Base-by-base conservation (phyloP, 2,797 vertebrate genomes). In the Picus viridis region DNA sequence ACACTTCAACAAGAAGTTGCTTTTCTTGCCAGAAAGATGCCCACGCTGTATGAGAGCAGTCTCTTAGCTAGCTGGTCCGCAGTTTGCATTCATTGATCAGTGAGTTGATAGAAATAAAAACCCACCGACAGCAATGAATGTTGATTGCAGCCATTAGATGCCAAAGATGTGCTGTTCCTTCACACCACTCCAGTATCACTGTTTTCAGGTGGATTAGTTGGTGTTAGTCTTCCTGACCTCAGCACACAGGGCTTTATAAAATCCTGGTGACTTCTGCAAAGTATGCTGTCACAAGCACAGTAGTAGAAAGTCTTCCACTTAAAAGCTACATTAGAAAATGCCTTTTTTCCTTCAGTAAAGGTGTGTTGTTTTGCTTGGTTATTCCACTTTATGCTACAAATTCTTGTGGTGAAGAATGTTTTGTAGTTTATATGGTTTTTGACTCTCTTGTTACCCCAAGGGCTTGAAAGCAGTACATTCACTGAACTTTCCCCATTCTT, bases 41-140 rank as follows among this genome's bases (percentile, higher is more conserved):
- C 26, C 1, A 2, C n/a, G 43, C 32, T 18, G 22, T 1, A 3
- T 2, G 49, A 16, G 11, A 2, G 29, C 0, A 54, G 57, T 7
- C 68, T 89, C 81, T 78, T n/a, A 23, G 96, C 68, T 90, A 77
- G 96, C 98, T 98, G 98, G 98, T 98, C 99, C 98, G 99, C 99
- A 99, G 99, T 99, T 99, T 99, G 98, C 99, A 99, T 99, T 99
- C 99, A 99, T 99, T 98, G 98, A 98, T 99, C 99, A 99, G 98
- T 99, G 99, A 99, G 99, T 99, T 99, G 97, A 97, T 97, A 97
- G 94, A 88, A 96, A 96, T 45, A 95, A 94, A 99, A 99, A 99
- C 99, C 99, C 99, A 99, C 99, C 99, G 99, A 99, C 99, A 99
- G 99, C 99, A 99, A 99, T 99, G 99, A 99, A 99, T 99, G 99